phyloP scores from a whole-genome alignment of 2,888 invertebrate genomes.

The Synanthedon myopaeformis region DNA sequence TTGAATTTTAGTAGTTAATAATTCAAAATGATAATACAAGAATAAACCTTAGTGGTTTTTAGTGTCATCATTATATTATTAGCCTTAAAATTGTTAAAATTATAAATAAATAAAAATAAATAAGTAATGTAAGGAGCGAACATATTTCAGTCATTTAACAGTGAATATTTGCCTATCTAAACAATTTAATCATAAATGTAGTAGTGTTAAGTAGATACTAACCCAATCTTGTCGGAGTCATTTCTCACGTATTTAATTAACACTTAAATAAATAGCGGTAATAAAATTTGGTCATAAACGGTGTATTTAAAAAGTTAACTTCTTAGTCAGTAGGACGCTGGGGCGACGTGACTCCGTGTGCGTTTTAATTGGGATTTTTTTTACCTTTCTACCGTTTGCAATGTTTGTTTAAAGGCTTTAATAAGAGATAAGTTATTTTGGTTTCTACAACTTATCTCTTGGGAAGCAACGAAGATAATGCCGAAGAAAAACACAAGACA shows the following conservation, averaged over 20 bases:
- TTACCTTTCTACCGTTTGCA: background rate
- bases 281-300: slow-evolving; percentile 17
- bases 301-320: slow-evolving; percentile 20
- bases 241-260: slow-evolving; percentile 25
- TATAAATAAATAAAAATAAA: too few relatives aligned
- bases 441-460: too few relatives aligned
- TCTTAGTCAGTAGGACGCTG: slow-evolving; percentile 20
- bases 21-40: too few relatives aligned
- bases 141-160: background rate
- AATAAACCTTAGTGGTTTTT: too few relatives aligned
- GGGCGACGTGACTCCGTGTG: slow-evolving; percentile 38
- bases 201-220: too few relatives aligned
- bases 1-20: too few relatives aligned
- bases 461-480: too few relatives aligned
- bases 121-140: background rate
- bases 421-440: background rate
- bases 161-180: too few relatives aligned
- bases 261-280: slow-evolving; percentile 16
- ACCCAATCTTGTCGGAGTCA: slow-evolving; percentile 6
- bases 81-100: too few relatives aligned
- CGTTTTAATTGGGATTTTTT: background rate
- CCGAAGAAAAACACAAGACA: too few relatives aligned
- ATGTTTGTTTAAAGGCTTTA: background rate
- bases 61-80: too few relatives aligned
- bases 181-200: too few relatives aligned